These are phyloP conservation scores for Drosophila paulistorum DNA, from an alignment of 1,140 invertebrate genomes.

Conservation along the genomic window DNA sequence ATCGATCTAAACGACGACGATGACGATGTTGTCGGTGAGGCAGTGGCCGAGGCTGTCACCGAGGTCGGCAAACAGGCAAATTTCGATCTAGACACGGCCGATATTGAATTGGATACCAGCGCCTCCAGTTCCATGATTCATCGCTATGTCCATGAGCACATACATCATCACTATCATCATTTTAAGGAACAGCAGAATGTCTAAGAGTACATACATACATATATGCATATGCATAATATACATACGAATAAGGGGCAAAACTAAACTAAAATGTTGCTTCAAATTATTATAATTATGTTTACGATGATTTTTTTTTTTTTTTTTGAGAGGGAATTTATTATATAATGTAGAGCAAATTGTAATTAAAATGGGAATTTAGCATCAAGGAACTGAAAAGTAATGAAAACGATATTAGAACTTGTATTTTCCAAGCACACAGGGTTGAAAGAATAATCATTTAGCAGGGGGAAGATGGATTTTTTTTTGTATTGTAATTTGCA, in stretches of 20 bases:
- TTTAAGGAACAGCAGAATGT: slow-evolving; percentile 83
- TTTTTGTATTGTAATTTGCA: background rate
- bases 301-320: slow-evolving; percentile 54
- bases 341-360: slow-evolving; percentile 72
- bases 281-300: slow-evolving; percentile 53
- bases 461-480: too few relatives aligned
- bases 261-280: background rate
- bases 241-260: slow-evolving; percentile 8
- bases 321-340: slow-evolving; percentile 2
- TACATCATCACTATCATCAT: slow-evolving; percentile 93
- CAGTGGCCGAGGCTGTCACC: slow-evolving; percentile 64
- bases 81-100: slow-evolving; percentile 55
- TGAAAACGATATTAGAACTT: slow-evolving; percentile 42
- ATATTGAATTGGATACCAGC: slow-evolving; percentile 83
- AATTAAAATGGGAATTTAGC: slow-evolving; percentile 44
- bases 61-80: slow-evolving; percentile 40
- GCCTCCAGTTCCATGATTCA: slow-evolving; percentile 81
- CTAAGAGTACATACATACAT: slow-evolving; percentile 26
- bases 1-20: slow-evolving; percentile 72
- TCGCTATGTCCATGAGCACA: slow-evolving; percentile 90
- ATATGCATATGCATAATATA: background rate
- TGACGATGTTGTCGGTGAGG: slow-evolving; percentile 67
- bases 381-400: slow-evolving; percentile 29
- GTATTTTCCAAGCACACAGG: too few relatives aligned
- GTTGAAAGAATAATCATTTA: too few relatives aligned